Evolutionary conservation across 2,113 vertebrate species (phyloP), one percentile per base, ranked within the genome.

Genomic region (Dicaeum eximium): DNA sequence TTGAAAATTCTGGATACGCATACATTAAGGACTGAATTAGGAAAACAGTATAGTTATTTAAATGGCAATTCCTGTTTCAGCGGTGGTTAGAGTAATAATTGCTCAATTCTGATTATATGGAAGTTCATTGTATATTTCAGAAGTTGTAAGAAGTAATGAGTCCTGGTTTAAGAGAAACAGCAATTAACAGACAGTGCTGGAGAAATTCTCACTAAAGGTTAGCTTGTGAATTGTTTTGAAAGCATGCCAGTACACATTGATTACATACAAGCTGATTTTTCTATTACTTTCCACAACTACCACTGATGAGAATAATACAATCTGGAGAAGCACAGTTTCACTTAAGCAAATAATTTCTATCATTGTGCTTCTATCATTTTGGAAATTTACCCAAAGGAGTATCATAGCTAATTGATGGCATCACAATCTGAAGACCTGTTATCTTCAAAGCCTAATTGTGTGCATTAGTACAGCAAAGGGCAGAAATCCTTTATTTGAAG

Each of bases 1-100:
- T 78, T 72, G 37, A 90, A 88, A 94, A 60, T 80, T 73, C 48
- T 80, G 27, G 80, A 75, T 65, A 73, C 83, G 60, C 7, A 2
- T 70, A 51, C 50, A 90, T 61, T 93, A 84, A 30, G 15, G 35
- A 38, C 27, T 71, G 86, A 93, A 91, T 89, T 95, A 86, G 48
- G 73, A 95, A 95, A 92, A 54, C 48, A 88, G 21, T 70, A 22
- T n/a, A 90, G 72, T 88, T 87, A 75, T 75, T 31, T 71, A 95
- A 91, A 67, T 40, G 80, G 42, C 15, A 74, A 88, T 94, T 93
- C 60, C 79, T 73, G 33, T 94, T 94, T 83, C 60, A 96, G 90
- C 90, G 58, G 48, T 93, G 19, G 62, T 90, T 96, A 92, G 83
- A 88, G 81, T 82, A 96, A 77, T 90, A 86, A 84, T 72, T 94